Evolutionary conservation across 2,888 invertebrate genomes (phyloP).

Genomic region (Napeogenes inachia): DNA sequence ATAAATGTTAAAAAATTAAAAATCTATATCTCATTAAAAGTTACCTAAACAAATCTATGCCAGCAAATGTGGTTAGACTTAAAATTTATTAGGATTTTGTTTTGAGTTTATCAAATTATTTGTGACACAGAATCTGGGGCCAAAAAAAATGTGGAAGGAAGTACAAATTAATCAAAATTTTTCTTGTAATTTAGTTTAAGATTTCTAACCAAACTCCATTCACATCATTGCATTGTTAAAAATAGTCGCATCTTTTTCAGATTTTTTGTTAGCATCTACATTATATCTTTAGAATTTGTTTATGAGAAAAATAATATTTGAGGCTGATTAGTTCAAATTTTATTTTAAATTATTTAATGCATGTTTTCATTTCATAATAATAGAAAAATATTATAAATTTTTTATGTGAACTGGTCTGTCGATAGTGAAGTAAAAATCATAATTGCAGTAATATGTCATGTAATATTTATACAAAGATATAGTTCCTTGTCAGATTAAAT

Average conservation of each 20-base stretch:
- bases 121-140: slow-evolving; percentile 66
- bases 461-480: background rate
- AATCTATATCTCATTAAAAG: slow-evolving; percentile 24
- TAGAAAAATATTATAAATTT: no score
- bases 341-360: no score
- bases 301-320: slow-evolving; percentile 1
- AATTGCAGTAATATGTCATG: no score
- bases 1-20: slow-evolving; percentile 23
- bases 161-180: slow-evolving; percentile 66
- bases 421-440: no score
- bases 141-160: slow-evolving; percentile 66
- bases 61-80: slow-evolving; percentile 9
- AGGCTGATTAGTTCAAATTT: background rate
- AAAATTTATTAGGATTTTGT: slow-evolving; percentile 23
- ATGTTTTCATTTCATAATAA: no score
- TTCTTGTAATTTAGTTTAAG: slow-evolving; percentile 67
- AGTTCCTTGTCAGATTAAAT: slow-evolving; percentile 1
- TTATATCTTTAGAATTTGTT: slow-evolving; percentile 8
- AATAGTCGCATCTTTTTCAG: background rate
- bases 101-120: slow-evolving; percentile 38
- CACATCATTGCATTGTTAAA: background rate
- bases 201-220: slow-evolving; percentile 28
- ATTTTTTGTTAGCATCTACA: background rate
- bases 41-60: slow-evolving; percentile 20
- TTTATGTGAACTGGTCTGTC: no score